Evolutionary conservation across 2,888 invertebrate genomes (phyloP).

Genomic region (Drosophila differens): DNA sequence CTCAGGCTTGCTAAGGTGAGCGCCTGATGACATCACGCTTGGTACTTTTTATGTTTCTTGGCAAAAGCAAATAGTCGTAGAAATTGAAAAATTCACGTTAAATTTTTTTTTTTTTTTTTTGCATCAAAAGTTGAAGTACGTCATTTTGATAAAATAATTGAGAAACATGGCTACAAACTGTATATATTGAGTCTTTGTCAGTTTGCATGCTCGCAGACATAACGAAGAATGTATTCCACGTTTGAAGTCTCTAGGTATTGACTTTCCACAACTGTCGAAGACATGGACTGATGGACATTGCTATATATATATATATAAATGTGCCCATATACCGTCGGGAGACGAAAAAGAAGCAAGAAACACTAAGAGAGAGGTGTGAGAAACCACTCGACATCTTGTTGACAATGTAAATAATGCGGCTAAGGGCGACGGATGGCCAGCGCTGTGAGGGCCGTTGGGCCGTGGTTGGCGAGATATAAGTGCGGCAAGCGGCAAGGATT

Average conservation of each 20-base stretch:
- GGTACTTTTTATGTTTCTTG: constrained; percentile 6
- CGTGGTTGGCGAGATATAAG: not conserved
- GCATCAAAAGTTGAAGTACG: too few species aligned
- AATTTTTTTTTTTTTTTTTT: too few species aligned
- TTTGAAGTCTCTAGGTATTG: not conserved
- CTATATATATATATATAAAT: not conserved
- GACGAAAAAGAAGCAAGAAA: constrained; percentile 11
- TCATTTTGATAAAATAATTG: too few species aligned
- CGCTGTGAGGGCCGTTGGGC: not conserved
- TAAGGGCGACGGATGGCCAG: constrained; percentile 13
- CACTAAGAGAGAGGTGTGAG: constrained; percentile 46
- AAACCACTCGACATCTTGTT: constrained; percentile 73
- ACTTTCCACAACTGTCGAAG: not conserved
- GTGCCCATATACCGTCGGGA: not conserved
- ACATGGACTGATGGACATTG: not conserved
- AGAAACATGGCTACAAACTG: too few species aligned
- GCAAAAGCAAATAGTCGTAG: constrained; percentile 47
- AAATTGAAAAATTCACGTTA: constrained; percentile 51
- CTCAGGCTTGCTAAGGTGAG: constrained; percentile 19
- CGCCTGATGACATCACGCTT: constrained; percentile 49
- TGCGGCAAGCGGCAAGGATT: constrained; percentile 9
- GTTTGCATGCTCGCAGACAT: too few species aligned
- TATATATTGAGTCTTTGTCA: too few species aligned
- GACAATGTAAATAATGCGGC: constrained; percentile 74
- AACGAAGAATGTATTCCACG: not conserved